Base-by-base conservation (phyloP, 2,888 invertebrate species). In the Hermaeophaga mercurialis region DNA sequence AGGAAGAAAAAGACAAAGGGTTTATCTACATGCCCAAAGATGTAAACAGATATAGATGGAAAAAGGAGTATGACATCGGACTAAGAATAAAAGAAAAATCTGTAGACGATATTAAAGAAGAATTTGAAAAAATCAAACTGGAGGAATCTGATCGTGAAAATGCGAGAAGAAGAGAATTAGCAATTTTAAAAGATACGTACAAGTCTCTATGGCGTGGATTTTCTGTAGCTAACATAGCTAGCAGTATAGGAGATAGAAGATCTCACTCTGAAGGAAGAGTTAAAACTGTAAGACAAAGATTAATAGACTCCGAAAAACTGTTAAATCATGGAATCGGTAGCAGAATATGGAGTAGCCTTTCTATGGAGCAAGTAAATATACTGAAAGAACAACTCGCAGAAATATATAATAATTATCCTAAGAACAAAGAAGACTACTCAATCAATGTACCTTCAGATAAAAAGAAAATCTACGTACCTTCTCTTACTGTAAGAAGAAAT, bases 161-260 rank as follows among this genome's bases (percentile, higher is more conserved):
- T 68, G 67, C 78, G 56, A 77, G 73, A 52, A 73, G 77, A 46
- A 70, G 74, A 11, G 78, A 80, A 45, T 70, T 80, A 5, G 75
- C 77, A 9, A 77, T 79, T 5, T 56, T 63, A 11, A 87, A 85
- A 72, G 91, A 91, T 65, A 82, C 83, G 0, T 90, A 91, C 70
- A 91, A 90, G 73, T 90, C 90, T 1, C 79, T 91, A 18, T 93
- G 92, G 92, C 80, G 93, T 38, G 92, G 91, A 5, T 89, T 83
- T 62, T 91, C 92, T 8, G 92, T 93, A 0, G 84, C 87, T 1
- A 90, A 91, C 78, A 82, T 91, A 41, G 91, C 91, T 0, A 85
- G 84, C 61, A 85, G 82, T 58, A 84, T 91, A 70, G 84, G 85
- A 47, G 84, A 81, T 66, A 85, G 82, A 66, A 82, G 83, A 56